These are phyloP conservation scores for Pristiophorus japonicus DNA, from an alignment of 2,113 vertebrate species.

Conservation along the genomic window DNA sequence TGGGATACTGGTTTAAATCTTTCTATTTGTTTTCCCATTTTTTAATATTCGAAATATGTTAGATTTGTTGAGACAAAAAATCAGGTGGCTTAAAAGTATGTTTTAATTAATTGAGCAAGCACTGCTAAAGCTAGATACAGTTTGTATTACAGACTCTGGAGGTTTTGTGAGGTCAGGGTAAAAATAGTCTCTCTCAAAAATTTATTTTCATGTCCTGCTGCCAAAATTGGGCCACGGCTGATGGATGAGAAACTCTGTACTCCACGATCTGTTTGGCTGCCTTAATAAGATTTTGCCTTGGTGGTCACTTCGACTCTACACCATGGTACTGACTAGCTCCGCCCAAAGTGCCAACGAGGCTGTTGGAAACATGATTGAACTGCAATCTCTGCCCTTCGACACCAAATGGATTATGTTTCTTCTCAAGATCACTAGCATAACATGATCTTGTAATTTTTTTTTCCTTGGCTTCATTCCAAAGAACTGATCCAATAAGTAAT, in stretches of 20 bases:
- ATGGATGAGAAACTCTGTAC: constrained; percentile 41
- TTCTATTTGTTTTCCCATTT: not conserved
- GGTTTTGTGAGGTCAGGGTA: constrained; percentile 47
- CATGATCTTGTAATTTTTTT: not conserved
- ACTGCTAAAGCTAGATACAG: not conserved
- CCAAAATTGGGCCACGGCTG: constrained; percentile 46
- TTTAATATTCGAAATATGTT: not conserved
- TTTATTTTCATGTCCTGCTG: constrained; percentile 43
- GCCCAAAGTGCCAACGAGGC: not conserved
- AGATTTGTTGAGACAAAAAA: not conserved
- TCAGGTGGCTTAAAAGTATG: not conserved
- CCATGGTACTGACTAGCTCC: not conserved
- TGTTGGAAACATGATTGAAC: constrained; percentile 9
- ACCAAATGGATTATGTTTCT: constrained; percentile 26
- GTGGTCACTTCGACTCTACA: constrained; percentile 27
- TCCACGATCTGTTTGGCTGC: constrained; percentile 40
- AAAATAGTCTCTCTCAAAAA: constrained; percentile 53
- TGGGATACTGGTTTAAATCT: not conserved
- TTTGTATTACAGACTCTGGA: constrained; percentile 46
- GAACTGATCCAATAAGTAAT: not conserved
- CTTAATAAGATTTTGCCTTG: constrained; percentile 32
- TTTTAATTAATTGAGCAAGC: not conserved
- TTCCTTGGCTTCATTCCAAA: not conserved
- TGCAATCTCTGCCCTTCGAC: constrained; percentile 17
- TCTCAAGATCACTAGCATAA: constrained; percentile 8